Evolutionary conservation across 2,113 vertebrate genomes (phyloP), one percentile per base, ranked within the genome.

Genomic region (Sisor rabdophorus): DNA sequence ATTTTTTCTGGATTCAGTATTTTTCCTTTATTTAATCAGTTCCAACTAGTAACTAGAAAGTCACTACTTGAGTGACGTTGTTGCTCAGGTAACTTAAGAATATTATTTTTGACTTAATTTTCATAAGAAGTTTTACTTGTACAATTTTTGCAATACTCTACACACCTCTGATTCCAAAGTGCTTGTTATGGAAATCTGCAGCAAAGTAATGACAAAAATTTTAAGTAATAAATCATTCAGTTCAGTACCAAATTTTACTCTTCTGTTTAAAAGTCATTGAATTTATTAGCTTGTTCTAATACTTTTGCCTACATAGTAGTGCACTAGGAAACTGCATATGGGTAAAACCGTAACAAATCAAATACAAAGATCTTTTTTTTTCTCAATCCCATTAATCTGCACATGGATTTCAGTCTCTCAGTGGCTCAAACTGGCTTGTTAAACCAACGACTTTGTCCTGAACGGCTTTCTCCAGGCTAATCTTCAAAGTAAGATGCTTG

Each of bases 401-500:
- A 77, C 68, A 58, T 71, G 80, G 71, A 83, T 82, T 78, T 28
- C 44, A 47, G 78, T 77, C 82, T 65, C 58, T 52, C 50, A 60
- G 76, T 78, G 72, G 78, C 63, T 71, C 78, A 81, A 84, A 75
- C 63, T 28, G 59, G 77, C 70, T 84, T 80, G 71, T 87, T 85
- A 83, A 85, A 85, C 71, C 26, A 40, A 71, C 65, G 80, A 82
- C 84, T 87, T 87, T 79, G 79, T 81, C 64, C 78, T 83, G 84
- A 89, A 87, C 58, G 80, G 61, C 76, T 86, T 90, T 80, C 75
- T 77, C 81, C 55, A 73, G 83, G 82, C 80, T 89, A 88, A 90
- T 89, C 88, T 87, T 89, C 85, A 87, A 90, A 87, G 86, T 75
- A 24, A 71, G 48, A 67, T 63, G 40, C 26, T 77, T 74, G 71